Base-by-base conservation (phyloP, 2,888 invertebrate genomes). In the Cremastinae sp. region DNA sequence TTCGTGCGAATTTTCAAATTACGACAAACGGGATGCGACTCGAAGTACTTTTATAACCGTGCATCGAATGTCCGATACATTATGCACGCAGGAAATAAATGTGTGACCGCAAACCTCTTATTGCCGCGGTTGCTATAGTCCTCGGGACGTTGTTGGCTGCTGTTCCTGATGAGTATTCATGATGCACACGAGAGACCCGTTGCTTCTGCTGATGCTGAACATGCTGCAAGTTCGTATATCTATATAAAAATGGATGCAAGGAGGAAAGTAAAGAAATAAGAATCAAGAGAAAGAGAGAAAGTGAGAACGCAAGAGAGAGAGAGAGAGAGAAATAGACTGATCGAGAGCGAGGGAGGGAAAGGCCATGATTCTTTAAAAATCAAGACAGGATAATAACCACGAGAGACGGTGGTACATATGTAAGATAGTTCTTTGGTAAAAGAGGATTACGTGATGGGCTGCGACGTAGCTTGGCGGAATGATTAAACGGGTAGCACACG, bases 401-500 rank as follows among this genome's bases (percentile, higher is more conserved):
- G 58, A 68, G 49, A 59, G 64, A 28, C 71, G 2, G 2, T 3
- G 2, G 5, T 28, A 28, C 5, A 28, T 5, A 45, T 37, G 47
- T 14, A 28, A 49, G 45, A 68, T 58, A 22, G 20, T 66, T 64
- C 68, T 73, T 68, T 74, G 66, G 41, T 47, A 51, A 71, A 76
- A 74, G 68, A 68, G 71, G 71, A 76, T 79, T 73, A 77, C 61
- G 69, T 65, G 58, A 70, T 35, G 66, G 45, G 37, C 65, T 41
- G 56, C 39, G 70, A 59, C 16, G 28, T n/a, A 41, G 51, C 51
- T 39, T 56, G 70, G 22, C 56, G 53, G 84, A 83, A 84, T 84
- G 84, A 85, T 85, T 85, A 84, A 84, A 82, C 80, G 82, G 79
- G 45, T 43, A 56, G 68, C 58, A 58, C 18, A 28, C 35, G n/a